These are phyloP conservation scores for Oligia fasciuncula DNA, from an alignment of 2,888 invertebrate species.

Conservation along the genomic window DNA sequence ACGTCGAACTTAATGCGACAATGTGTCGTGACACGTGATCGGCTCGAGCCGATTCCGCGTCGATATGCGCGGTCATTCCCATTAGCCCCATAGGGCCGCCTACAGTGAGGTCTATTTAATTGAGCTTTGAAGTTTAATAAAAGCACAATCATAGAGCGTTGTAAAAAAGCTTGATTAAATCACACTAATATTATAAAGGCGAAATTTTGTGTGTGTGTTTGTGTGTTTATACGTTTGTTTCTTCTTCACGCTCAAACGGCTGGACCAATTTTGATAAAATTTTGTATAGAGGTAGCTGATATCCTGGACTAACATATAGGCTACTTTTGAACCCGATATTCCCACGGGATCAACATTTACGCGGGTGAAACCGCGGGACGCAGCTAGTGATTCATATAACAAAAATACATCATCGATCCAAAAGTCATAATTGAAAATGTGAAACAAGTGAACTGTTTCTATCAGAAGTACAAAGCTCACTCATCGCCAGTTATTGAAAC, in stretches of 20 bases:
- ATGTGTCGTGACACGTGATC: background rate
- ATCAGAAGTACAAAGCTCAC: constrained; percentile 11
- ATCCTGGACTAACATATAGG: too few species aligned
- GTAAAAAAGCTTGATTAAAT: background rate
- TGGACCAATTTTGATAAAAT: too few species aligned
- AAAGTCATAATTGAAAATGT: constrained; percentile 33
- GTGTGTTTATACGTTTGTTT: too few species aligned
- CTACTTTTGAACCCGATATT: too few species aligned
- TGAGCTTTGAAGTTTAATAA: background rate
- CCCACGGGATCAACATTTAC: too few species aligned
- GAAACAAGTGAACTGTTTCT: constrained; percentile 23
- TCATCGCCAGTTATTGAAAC: constrained; percentile 48
- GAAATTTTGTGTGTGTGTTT: too few species aligned
- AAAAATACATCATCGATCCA: background rate
- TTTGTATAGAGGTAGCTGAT: too few species aligned
- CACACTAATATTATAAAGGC: too few species aligned
- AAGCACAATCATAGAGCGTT: background rate
- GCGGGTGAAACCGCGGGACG: too few species aligned
- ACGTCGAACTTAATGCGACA: background rate
- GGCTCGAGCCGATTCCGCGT: background rate
- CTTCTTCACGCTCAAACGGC: too few species aligned
- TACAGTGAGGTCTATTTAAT: background rate
- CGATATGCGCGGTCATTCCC: too few species aligned
- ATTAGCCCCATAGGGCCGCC: too few species aligned
- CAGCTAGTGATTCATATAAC: background rate